Percentiles rank a stretch among this genome's conserved stretches.
Conservation (phyloP, 2,888 invertebrate genomes). For the Ptilodon capucinus region DNA sequence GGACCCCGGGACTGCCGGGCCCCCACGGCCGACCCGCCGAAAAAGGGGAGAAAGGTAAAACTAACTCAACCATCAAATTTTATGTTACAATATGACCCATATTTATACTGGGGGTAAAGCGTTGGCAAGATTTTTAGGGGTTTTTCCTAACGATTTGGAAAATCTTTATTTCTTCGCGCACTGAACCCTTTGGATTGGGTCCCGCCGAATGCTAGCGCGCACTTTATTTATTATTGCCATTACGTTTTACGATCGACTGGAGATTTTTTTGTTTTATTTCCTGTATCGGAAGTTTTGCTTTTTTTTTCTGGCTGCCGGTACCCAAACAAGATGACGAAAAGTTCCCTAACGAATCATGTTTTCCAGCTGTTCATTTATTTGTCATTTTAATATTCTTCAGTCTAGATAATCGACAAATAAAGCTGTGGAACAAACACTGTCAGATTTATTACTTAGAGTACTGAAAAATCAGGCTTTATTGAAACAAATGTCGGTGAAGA, state of each 20-base stretch:
- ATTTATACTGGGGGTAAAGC: constrained; percentile 70
- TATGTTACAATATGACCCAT: constrained; percentile 76
- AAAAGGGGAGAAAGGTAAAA: constrained; percentile 88
- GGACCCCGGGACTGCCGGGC: constrained; percentile 84
- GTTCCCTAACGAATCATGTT: no score
- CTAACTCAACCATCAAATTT: constrained; percentile 79
- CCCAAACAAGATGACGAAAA: no score
- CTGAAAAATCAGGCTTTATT: constrained; percentile 25
- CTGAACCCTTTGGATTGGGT: constrained; percentile 58
- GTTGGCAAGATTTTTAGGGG: constrained; percentile 73
- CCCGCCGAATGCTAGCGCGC: constrained; percentile 47
- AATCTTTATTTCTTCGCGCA: constrained; percentile 70
- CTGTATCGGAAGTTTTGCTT: constrained; percentile 33
- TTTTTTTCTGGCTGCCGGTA: constrained; percentile 25
- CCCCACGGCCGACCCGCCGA: constrained; percentile 84
- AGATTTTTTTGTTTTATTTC: constrained; percentile 53
- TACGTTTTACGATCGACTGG: constrained; percentile 57
- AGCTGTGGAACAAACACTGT: no score
- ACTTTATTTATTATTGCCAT: constrained; percentile 68
- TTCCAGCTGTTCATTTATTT: no score
- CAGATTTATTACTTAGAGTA: no score
- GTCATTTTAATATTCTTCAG: no score
- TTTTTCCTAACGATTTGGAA: constrained; percentile 74
- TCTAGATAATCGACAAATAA: no score
- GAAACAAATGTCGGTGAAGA: constrained; percentile 20